Base-by-base conservation (phyloP, 2,888 invertebrate genomes). In the Linhomoeus sp. region DNA sequence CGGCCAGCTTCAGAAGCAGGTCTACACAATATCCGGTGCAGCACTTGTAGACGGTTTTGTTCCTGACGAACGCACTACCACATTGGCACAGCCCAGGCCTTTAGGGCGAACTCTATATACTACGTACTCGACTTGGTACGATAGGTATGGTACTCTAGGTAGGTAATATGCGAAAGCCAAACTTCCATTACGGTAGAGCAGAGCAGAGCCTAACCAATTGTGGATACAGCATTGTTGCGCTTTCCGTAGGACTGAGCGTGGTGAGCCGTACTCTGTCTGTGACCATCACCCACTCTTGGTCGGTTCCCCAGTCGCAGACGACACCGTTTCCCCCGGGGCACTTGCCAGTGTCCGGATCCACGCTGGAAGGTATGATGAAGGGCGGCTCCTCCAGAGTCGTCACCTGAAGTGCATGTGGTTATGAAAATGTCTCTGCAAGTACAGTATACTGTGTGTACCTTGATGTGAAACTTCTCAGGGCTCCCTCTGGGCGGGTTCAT, bases 11-110 rank as follows among this genome's bases (percentile, higher is more conserved):
- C 65, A 84, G 81, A 52, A 97, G 73, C 51, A 97, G 72, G 69
- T 97, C 97, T 56, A 97, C 88, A 70, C 92, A 94, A 68, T 94
- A 87, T 9, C 97, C 97, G 50, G 87, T 86, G 68, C 94, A 97
- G 72, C 97, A 97, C 66, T 60, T n/a, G n/a, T n/a, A n/a, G n/a
- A n/a, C n/a, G n/a, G n/a, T n/a, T n/a, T n/a, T n/a, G n/a, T n/a
- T 64, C 43, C 49, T 49, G 7, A 54, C 45, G 1, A 60, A 59
- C 14, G 51, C 51, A 48, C 63, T 62, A 41, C 60, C 60, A 46
- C n/a, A n/a, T 45, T 12, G 29, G 12, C 12, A 29, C 12, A 5
- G 12, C 12, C 5, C 5, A 29, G 29, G 29, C 29, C 7, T 29
- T 29, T 9, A 14, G 7, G 40, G 23, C 15, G 3, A 40, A 3